These are phyloP conservation scores for Noctua janthina DNA, from an alignment of 2,888 invertebrate genomes.

Conservation along the genomic window DNA sequence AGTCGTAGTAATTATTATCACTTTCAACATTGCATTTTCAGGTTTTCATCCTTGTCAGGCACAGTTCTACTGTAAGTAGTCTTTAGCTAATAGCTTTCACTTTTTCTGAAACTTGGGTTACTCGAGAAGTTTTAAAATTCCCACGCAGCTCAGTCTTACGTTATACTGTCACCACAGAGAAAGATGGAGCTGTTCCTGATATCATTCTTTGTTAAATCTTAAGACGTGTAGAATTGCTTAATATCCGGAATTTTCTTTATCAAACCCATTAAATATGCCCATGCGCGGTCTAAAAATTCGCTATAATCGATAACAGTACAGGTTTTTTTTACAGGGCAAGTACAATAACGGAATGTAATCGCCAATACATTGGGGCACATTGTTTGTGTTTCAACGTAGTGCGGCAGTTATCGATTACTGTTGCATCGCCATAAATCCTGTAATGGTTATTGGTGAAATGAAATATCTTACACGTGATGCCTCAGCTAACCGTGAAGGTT, in stretches of 20 bases:
- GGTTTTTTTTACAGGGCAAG: constrained; percentile 19
- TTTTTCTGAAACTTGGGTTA: constrained; percentile 3
- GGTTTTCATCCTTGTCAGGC: background rate
- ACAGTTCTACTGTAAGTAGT: background rate
- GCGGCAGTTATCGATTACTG: constrained; percentile 73
- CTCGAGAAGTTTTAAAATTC: constrained; percentile 20
- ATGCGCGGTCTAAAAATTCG: background rate
- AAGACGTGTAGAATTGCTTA: background rate
- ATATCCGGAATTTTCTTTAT: background rate
- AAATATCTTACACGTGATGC: constrained; percentile 73
- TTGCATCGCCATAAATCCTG: constrained; percentile 75
- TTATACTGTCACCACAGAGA: background rate
- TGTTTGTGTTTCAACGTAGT: constrained; percentile 58
- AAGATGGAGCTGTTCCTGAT: background rate
- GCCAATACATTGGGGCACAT: constrained; percentile 48
- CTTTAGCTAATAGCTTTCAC: background rate
- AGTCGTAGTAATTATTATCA: background rate
- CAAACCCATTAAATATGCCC: background rate
- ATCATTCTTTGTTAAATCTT: background rate
- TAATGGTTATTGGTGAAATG: constrained; percentile 78
- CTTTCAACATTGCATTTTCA: background rate
- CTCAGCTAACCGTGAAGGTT: constrained; percentile 65
- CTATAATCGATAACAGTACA: constrained; percentile 9
- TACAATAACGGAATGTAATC: constrained; percentile 53
- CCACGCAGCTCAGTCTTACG: background rate